Base-by-base conservation (phyloP, 2,113 vertebrate genomes). In the Bufo bufo region DNA sequence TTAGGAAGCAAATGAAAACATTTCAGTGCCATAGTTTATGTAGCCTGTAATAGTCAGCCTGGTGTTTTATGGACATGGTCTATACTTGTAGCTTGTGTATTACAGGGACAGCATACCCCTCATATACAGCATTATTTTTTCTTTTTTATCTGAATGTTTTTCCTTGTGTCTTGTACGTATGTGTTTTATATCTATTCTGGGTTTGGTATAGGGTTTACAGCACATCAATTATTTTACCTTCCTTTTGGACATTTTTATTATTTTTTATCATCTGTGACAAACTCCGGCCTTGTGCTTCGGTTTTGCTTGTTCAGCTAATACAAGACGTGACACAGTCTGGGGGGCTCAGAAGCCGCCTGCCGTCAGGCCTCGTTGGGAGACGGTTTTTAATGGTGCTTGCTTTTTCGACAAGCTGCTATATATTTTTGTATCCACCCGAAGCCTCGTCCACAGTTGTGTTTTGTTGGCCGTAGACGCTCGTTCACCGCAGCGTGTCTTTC, bases 331-430 rank as follows among this genome's bases (percentile, higher is more conserved):
- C 81, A 86, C 65, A 90, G 90, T 83, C 90, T 0, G 43, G 82
- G 77, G 23, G 23, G 66, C 1, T 71, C 6, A 88, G 91, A 86
- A 89, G 90, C 86, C 88, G 88, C 2, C 12, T 82, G 77, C 13
- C 72, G 50, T 45, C 71, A 75, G 52, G 23, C 0, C 61, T 90
- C 49, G 82, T 74, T 90, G 91, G 89, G 92, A 92, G 90, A 90
- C 91, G 33, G 77, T 84, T 79, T 69, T 89, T 90, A 91, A 91
- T 92, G 91, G 77, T 85, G 16, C 89, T 89, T 92, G 89, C 33
- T 74, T 86, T 93, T 90, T 88, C 91, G 92, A 93, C 92, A 92
- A 90, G 88, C 89, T 89, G 92, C 91, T 89, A 92, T 91, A 93
- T 91, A 90, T 91, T 92, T 91, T 92, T 90, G 79, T 86, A 91